Base-by-base conservation (phyloP, 2,797 vertebrate genomes). In the Antrozous pallidus region DNA sequence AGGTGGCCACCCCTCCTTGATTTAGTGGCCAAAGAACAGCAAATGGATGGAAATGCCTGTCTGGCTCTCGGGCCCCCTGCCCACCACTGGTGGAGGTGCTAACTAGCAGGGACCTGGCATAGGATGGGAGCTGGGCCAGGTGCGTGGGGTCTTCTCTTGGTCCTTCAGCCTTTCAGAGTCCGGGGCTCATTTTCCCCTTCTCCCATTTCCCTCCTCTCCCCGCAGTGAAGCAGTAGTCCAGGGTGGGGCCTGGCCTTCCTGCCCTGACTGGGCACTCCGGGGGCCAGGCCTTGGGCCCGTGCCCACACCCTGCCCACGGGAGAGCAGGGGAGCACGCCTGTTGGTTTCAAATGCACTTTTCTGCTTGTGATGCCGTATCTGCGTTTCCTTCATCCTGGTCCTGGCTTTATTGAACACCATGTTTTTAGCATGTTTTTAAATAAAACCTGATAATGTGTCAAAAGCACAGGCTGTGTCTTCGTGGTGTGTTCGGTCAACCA, bases 371-470 rank as follows among this genome's bases (percentile, higher is more conserved):
- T 96, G 93, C 96, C 95, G 16, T 95, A 20, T 77, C 97, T 96
- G 88, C 94, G 61, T 96, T 97, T 97, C 94, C 91, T 97, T 73
- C 91, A 85, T 75, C 92, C 94, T 94, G 95, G 94, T 94, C 96
- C 96, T 93, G 96, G 97, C 95, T 98, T 97, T 98, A 97, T 97
- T 96, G 97, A 97, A 97, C 92, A 83, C 94, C 94, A 97, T 95
- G 96, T 97, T 98, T 98, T 98, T 98, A 98, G 98, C 98, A 98
- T 98, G 98, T 98, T 98, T 98, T 98, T 97, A 98, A 98, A 98
- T 98, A 98, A 98, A 98, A 98, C 61, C 71, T 61, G 96, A 97
- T 98, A 96, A 90, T 58, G 93, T 97, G 95, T 98, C 93, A 95
- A 95, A 98, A 98, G 94, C 96, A 97, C 94, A 75, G 31, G 26